Evolutionary conservation across 2,888 invertebrate genomes (phyloP).

Genomic region (Suillia variegata): DNA sequence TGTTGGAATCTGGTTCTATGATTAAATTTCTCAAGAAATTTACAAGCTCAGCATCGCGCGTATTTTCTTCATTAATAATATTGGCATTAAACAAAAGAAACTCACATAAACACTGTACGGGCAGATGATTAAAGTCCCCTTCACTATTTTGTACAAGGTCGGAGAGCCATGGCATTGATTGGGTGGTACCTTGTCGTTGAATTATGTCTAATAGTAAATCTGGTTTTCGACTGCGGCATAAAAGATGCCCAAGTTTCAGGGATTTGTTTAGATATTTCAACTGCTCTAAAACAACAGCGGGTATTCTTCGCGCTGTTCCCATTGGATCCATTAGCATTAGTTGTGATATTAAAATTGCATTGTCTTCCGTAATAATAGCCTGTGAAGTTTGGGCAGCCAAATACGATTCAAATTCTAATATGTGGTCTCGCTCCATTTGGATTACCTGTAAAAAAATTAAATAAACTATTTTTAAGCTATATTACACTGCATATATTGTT

Average conservation of each 20-base stretch:
- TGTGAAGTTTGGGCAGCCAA: conserved; percentile 89
- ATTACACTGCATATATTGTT: neutral
- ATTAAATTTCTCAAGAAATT: conserved; percentile 66
- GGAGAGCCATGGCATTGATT: conserved; percentile 97
- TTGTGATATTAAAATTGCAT: conserved; percentile 83
- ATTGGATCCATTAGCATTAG: conserved; percentile 85
- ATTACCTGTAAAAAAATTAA: conserved; percentile 59
- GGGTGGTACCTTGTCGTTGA: conserved; percentile 84
- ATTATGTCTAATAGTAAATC: conserved; percentile 93
- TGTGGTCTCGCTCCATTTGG: conserved; percentile 76
- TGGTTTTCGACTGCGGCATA: conserved; percentile 87
- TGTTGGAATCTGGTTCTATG: conserved; percentile 63
- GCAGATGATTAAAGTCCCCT: conserved; percentile 76
- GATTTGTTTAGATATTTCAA: conserved; percentile 77
- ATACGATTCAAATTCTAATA: conserved; percentile 88
- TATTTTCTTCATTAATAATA: conserved; percentile 70
- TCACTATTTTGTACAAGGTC: conserved; percentile 92
- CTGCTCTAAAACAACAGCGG: conserved; percentile 76
- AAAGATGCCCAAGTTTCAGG: conserved; percentile 83
- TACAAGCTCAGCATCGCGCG: conserved; percentile 73
- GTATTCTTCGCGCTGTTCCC: conserved; percentile 83
- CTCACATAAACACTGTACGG: conserved; percentile 97
- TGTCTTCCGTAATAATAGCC: conserved; percentile 87
- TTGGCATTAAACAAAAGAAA: conserved; percentile 78
- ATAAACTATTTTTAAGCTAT: too few species aligned